A percentile compares a stretch with the other conserved stretches of the same genome.
These are phyloP conservation scores for Drosophila subpulchrella DNA, from an alignment of 1,140 invertebrate species.

Conservation along the genomic window DNA sequence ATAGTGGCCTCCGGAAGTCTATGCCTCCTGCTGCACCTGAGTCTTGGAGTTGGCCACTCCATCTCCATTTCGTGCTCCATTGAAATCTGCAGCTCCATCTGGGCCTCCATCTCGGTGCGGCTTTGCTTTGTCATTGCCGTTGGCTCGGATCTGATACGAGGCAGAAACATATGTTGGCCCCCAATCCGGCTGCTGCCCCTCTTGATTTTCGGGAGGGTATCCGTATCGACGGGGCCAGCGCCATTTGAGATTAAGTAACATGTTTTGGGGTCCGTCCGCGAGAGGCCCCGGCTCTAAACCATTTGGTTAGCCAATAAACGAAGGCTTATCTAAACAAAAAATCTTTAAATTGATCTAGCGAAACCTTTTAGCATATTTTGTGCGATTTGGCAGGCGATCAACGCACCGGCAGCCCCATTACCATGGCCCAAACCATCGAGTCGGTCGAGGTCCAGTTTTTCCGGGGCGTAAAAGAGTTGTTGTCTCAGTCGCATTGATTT, in stretches of 20 bases:
- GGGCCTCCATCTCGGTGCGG: constrained; percentile 18
- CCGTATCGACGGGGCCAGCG: constrained; percentile 60
- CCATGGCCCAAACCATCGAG: constrained; percentile 31
- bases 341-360: constrained; percentile 82
- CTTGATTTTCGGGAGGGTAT: constrained; percentile 44
- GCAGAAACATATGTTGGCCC: constrained; percentile 75
- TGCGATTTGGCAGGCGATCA: constrained; percentile 78
- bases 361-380: constrained; percentile 83
- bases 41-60: constrained; percentile 14
- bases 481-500: constrained; percentile 35
- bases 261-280: constrained; percentile 35
- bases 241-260: constrained; percentile 80
- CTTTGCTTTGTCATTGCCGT: constrained; percentile 76
- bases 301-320: constrained; percentile 77
- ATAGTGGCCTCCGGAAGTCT: constrained; percentile 41
- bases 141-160: constrained; percentile 73
- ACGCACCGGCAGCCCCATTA: constrained; percentile 38
- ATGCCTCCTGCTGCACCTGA: constrained; percentile 44
- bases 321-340: constrained; percentile 79
- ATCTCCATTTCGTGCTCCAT: neutral
- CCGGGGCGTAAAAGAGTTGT: constrained; percentile 51
- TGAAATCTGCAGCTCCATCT: constrained; percentile 9
- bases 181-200: constrained; percentile 55
- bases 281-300: constrained; percentile 30
- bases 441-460: constrained; percentile 48